Conservation (phyloP, 2,113 vertebrate genomes). For the Scopus umbretta region DNA sequence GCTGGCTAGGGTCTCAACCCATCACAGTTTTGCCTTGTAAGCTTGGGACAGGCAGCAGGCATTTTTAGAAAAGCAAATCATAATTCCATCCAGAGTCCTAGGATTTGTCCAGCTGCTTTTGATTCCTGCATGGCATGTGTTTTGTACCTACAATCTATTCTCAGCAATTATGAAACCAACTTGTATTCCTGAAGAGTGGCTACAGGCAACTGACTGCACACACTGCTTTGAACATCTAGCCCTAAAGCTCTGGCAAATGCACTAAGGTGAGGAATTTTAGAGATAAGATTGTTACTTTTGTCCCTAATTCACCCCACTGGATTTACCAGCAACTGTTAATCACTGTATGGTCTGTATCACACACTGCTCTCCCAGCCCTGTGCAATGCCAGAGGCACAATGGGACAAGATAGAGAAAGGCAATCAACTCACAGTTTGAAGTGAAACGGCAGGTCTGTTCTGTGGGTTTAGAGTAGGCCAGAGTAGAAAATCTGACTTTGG, state of each 20-base stretch:
- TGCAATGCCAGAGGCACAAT: not conserved
- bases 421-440: not conserved
- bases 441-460: not conserved
- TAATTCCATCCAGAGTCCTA: not conserved
- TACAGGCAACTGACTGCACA: not conserved
- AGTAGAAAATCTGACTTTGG: not conserved
- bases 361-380: not conserved
- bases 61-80: not conserved
- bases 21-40: not conserved
- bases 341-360: not conserved
- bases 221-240: slow-evolving; percentile 2
- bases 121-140: not conserved
- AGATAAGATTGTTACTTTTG: slow-evolving; percentile 2
- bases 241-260: not conserved
- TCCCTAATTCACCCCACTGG: not conserved
- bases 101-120: not conserved
- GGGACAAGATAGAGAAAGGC: not conserved
- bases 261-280: not conserved
- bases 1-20: not conserved
- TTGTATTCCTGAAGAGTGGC: not conserved
- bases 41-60: not conserved
- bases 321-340: not conserved
- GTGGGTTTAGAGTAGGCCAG: not conserved
- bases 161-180: not conserved
- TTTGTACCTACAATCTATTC: not conserved